phyloP scores from a whole-genome alignment of 2,113 vertebrate genomes.

The Anthoscopus minutus region DNA sequence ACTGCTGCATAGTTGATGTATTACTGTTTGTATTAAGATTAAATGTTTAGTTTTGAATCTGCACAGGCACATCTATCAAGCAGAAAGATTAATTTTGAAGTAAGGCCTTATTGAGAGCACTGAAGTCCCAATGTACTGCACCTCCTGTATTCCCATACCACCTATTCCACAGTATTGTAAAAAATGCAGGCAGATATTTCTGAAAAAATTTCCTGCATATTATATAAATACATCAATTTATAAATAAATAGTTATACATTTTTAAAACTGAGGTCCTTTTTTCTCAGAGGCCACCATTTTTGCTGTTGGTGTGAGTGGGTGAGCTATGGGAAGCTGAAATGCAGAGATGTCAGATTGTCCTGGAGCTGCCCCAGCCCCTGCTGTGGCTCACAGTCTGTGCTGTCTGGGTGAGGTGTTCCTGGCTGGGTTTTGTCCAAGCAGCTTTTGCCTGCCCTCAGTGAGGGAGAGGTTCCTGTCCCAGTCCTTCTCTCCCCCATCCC shows the following conservation, averaged over 20 bases:
- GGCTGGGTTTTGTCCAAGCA: background rate
- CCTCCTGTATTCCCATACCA: background rate
- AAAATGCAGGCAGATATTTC: background rate
- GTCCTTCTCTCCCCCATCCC: background rate
- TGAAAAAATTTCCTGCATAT: background rate
- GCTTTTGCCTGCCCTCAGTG: background rate
- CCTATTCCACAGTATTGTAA: background rate
- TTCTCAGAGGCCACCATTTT: background rate
- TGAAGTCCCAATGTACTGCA: background rate
- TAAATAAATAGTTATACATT: too few species aligned
- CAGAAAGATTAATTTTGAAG: conserved; percentile 25
- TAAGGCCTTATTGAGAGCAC: background rate
- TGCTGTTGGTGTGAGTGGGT: background rate
- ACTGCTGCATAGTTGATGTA: background rate
- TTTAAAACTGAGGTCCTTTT: background rate
- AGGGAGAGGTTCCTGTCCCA: background rate
- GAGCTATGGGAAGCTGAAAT: background rate
- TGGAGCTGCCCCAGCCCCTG: background rate
- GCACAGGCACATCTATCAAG: background rate
- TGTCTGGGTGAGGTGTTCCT: background rate
- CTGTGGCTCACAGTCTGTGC: background rate
- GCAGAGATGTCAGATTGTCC: background rate
- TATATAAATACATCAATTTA: background rate
- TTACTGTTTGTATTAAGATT: conserved; percentile 7
- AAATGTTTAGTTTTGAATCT: conserved; percentile 31